phyloP scores from a whole-genome alignment of 1,140 invertebrate genomes.

The Ridgeia piscesae region DNA sequence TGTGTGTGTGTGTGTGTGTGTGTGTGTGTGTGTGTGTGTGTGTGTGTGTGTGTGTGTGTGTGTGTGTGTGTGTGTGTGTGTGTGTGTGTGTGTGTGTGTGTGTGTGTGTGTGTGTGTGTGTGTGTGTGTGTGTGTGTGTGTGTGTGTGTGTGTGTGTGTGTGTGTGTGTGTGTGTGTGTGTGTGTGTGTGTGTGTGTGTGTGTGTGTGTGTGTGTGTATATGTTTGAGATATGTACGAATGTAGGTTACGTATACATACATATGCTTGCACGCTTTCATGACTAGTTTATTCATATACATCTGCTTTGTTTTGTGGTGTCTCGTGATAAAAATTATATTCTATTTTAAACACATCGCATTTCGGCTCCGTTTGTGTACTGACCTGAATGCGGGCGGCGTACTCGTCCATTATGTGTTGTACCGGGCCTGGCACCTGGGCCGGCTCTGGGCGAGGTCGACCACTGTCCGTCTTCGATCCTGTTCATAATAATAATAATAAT shows the following conservation, averaged over 20 bases:
- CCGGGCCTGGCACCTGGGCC: neutral
- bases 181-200: conserved; percentile 6
- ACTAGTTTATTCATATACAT: too few species aligned
- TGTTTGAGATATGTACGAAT: too few species aligned
- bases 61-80: neutral
- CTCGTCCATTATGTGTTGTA: neutral
- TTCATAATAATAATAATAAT: neutral
- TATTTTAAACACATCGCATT: conserved; percentile 24
- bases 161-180: conserved; percentile 28
- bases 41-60: neutral
- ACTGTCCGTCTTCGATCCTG: neutral
- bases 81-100: conserved; percentile 17
- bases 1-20: conserved; percentile 31
- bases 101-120: conserved; percentile 3
- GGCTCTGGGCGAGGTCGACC: too few species aligned
- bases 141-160: conserved; percentile 17
- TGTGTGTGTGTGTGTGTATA: conserved; percentile 29
- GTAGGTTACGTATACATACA: too few species aligned
- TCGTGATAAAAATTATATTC: too few species aligned
- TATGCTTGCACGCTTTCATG: neutral
- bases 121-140: conserved; percentile 10
- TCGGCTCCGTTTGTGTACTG: conserved; percentile 25
- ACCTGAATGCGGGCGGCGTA: conserved; percentile 31
- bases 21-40: neutral
- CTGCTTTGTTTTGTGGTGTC: too few species aligned